These are phyloP conservation scores for Boloria euphrosyne DNA, from an alignment of 2,888 invertebrate genomes.

Conservation along the genomic window DNA sequence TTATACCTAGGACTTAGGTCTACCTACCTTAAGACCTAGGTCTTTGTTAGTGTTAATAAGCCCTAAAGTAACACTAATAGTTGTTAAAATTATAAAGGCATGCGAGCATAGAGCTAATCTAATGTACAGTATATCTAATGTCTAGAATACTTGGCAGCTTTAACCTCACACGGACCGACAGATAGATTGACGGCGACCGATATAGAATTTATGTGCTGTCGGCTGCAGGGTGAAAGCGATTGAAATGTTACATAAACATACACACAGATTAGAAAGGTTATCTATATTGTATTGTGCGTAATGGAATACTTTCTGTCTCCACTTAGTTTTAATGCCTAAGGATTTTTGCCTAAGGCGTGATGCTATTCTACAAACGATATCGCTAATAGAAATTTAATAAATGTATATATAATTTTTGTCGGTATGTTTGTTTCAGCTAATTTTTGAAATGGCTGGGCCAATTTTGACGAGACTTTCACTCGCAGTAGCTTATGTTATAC, in stretches of 20 bases:
- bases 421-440: too few species aligned
- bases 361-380: too few species aligned
- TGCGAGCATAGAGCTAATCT: neutral
- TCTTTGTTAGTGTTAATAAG: too few species aligned
- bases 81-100: neutral
- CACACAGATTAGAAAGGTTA: constrained; percentile 14
- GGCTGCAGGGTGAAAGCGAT: constrained; percentile 61
- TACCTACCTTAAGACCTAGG: too few species aligned
- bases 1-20: too few species aligned
- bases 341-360: too few species aligned
- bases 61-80: neutral
- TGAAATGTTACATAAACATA: constrained; percentile 28
- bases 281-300: constrained; percentile 1
- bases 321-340: neutral
- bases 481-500: too few species aligned
- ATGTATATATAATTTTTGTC: too few species aligned
- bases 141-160: constrained; percentile 9
- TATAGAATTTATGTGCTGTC: constrained; percentile 40
- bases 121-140: neutral
- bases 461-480: too few species aligned
- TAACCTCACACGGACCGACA: constrained; percentile 38
- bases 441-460: too few species aligned
- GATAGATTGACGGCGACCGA: constrained; percentile 49
- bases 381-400: too few species aligned
- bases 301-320: neutral